Percentiles rank a stretch among this genome's conserved stretches.
Evolutionary conservation across 2,797 vertebrate species (phyloP).

Genomic region (Apodemus agrarius): DNA sequence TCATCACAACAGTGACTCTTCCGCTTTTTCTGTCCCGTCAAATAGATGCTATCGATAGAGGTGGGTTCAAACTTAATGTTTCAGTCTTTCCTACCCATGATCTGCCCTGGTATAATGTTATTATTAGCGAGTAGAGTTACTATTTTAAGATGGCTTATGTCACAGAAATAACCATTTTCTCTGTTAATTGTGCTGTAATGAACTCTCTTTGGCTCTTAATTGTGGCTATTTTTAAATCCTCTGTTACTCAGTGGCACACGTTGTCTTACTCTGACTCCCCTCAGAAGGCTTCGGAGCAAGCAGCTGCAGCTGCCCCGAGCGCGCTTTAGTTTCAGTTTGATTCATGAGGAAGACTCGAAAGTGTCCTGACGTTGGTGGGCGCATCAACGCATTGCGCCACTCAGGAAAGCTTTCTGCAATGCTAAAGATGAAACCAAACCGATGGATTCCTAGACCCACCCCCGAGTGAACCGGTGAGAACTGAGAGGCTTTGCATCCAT

Average conservation of each 20-base stretch:
- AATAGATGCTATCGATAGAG: not conserved
- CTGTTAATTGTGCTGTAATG: conserved; percentile 4
- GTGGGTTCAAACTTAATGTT: not conserved
- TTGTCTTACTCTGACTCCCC: not conserved
- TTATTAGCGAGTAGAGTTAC: not conserved
- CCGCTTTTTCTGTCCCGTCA: not conserved
- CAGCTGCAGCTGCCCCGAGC: not conserved
- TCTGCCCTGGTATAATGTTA: not conserved
- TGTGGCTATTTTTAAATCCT: conserved; percentile 28
- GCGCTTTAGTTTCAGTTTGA: not conserved
- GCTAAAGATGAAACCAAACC: not conserved
- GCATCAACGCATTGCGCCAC: not conserved
- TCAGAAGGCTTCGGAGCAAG: not conserved
- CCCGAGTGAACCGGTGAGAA: not conserved
- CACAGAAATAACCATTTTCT: conserved; percentile 57
- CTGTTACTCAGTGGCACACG: conserved; percentile 1
- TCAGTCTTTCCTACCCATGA: not conserved
- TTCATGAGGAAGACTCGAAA: not conserved
- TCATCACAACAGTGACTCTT: not conserved
- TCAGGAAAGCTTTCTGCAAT: not conserved
- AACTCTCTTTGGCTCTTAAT: conserved; percentile 12
- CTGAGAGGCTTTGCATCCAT: not conserved
- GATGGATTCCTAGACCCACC: not conserved
- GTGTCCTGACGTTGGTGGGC: not conserved
- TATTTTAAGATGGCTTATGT: conserved; percentile 14